Percentiles rank a stretch among this genome's conserved stretches.
Evolutionary conservation across 2,797 vertebrate genomes (phyloP).

Genomic region (Danio kyathit): DNA sequence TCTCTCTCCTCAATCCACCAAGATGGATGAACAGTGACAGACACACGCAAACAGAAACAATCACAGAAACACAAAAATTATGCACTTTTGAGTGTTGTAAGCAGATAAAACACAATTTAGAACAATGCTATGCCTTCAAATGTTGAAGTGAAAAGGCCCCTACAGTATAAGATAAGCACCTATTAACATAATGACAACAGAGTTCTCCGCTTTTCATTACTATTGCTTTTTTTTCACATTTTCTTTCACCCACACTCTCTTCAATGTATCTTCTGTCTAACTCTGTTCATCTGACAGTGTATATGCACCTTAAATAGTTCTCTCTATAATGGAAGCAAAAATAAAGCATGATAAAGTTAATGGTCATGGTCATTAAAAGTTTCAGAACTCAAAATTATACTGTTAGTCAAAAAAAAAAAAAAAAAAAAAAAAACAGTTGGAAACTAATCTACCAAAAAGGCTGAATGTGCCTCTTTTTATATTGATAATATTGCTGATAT

Average conservation of each 20-base stretch:
- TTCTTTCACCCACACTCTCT: background rate
- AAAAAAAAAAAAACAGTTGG: no score
- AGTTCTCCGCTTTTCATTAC: background rate
- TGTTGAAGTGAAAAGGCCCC: background rate
- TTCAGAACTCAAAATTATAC: no score
- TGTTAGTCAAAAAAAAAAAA: no score
- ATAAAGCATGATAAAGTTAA: background rate
- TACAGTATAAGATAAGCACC: conserved; percentile 20
- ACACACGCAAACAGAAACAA: conserved; percentile 35
- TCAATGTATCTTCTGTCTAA: background rate
- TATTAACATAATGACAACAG: conserved; percentile 12
- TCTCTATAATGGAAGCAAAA: background rate
- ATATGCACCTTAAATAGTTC: background rate
- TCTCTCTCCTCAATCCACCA: background rate
- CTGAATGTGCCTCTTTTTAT: no score
- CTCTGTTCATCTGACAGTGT: background rate
- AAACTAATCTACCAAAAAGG: no score
- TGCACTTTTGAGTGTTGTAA: conserved; percentile 14
- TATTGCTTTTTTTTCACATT: background rate
- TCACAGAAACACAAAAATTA: conserved; percentile 28
- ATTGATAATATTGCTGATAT: no score
- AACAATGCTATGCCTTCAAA: background rate
- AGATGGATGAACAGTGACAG: conserved; percentile 7
- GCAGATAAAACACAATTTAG: background rate
- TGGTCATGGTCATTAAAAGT: no score